phyloP scores from a whole-genome alignment of 1,140 invertebrate genomes.

The Tenebrio molitor region DNA sequence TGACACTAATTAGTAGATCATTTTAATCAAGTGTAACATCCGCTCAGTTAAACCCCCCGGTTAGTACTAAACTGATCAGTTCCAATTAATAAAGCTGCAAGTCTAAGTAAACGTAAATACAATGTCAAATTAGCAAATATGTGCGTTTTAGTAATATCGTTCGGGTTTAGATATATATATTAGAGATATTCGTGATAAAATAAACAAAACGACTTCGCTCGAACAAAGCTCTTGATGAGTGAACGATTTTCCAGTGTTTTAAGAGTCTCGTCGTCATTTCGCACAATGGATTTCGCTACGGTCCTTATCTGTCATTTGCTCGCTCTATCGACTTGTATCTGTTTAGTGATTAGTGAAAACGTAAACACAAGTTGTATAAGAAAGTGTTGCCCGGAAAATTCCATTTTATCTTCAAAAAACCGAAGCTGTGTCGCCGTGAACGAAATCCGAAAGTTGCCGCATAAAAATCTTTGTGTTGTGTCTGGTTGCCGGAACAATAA shows the following conservation, averaged over 20 bases:
- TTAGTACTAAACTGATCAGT: too few relatives aligned
- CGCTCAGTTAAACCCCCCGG: too few relatives aligned
- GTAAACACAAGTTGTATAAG: conserved; percentile 20
- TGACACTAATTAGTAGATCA: too few relatives aligned
- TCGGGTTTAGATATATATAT: conserved; percentile 39
- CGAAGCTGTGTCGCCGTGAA: background rate
- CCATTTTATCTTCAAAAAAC: conserved; percentile 10
- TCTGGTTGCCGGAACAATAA: background rate
- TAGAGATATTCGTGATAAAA: conserved; percentile 41
- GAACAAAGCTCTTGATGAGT: conserved; percentile 43
- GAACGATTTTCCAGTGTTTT: conserved; percentile 31
- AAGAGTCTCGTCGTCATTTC: conserved; percentile 26
- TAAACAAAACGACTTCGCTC: conserved; percentile 39
- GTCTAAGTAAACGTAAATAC: background rate
- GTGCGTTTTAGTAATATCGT: background rate
- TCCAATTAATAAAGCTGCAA: background rate
- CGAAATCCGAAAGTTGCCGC: background rate
- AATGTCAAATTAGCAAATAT: conserved; percentile 18
- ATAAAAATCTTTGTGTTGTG: conserved; percentile 8
- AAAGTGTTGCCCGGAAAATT: conserved; percentile 25
- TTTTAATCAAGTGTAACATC: too few relatives aligned
- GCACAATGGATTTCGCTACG: conserved; percentile 35
- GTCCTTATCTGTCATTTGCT: conserved; percentile 21
- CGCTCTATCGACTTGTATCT: background rate
- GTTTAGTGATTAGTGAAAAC: conserved; percentile 31